Evolutionary conservation across 2,888 invertebrate species (phyloP).

Genomic region (Volucella inflata): DNA sequence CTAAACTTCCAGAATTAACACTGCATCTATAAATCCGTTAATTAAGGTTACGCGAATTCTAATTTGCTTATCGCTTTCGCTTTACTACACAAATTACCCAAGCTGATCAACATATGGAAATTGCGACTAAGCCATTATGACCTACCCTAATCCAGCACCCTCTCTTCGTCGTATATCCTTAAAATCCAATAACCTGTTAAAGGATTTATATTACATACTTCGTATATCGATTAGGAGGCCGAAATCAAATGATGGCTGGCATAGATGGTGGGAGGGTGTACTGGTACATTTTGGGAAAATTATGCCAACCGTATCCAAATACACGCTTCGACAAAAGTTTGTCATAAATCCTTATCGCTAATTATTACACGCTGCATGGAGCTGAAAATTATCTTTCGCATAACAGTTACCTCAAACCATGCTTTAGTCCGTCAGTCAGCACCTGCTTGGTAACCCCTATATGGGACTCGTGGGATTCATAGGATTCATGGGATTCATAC

Average conservation of each 20-base stretch:
- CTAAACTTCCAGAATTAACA: neutral
- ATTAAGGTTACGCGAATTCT: conserved; percentile 20
- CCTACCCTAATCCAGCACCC: neutral
- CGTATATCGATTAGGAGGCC: conserved; percentile 37
- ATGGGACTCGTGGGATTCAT: neutral
- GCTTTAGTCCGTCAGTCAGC: neutral
- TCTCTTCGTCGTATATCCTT: conserved; percentile 21
- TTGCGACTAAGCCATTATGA: neutral
- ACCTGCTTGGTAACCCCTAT: too few relatives aligned
- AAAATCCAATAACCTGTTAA: conserved; percentile 57
- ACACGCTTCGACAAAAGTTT: conserved; percentile 27
- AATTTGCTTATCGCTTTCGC: conserved; percentile 22
- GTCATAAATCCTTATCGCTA: conserved; percentile 64
- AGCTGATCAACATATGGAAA: neutral
- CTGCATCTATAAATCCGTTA: conserved; percentile 20
- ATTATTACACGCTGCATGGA: conserved; percentile 56
- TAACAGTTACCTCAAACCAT: neutral
- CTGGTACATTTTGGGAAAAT: neutral
- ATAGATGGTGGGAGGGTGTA: too few relatives aligned
- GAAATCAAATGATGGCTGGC: too few relatives aligned
- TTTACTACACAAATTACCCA: conserved; percentile 7
- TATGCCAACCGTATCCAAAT: conserved; percentile 1
- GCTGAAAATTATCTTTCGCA: conserved; percentile 52
- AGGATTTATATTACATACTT: conserved; percentile 41
- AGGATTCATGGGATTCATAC: neutral